Conservation (phyloP, 2,888 invertebrate species). For the Leucophenga maculata region DNA sequence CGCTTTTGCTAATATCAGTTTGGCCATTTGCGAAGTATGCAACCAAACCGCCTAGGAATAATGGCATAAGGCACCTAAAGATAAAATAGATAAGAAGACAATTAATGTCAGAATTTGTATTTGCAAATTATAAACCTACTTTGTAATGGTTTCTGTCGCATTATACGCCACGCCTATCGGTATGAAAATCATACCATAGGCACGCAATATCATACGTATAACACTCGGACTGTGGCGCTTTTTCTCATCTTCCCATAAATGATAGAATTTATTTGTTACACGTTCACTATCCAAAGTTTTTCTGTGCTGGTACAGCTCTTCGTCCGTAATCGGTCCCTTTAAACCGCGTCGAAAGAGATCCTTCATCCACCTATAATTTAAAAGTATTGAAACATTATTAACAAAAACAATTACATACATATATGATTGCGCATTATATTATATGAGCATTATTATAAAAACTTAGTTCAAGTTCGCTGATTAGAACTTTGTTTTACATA, state of each 20-base stretch:
- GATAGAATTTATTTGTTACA: slow-evolving; percentile 72
- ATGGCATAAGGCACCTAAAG: slow-evolving; percentile 77
- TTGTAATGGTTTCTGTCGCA: slow-evolving; percentile 63
- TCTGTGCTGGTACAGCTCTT: slow-evolving; percentile 75
- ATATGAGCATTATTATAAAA: too few species aligned
- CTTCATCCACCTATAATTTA: slow-evolving; percentile 69
- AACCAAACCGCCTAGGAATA: slow-evolving; percentile 80
- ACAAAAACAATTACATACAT: too few species aligned
- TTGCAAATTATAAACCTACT: slow-evolving; percentile 52
- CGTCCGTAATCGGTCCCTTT: slow-evolving; percentile 73
- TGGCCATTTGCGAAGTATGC: slow-evolving; percentile 76
- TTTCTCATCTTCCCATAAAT: slow-evolving; percentile 71
- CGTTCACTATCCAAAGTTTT: slow-evolving; percentile 73
- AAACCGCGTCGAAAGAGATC: slow-evolving; percentile 74
- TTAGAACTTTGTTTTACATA: too few species aligned
- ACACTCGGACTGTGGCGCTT: slow-evolving; percentile 72
- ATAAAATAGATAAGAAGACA: slow-evolving; percentile 23
- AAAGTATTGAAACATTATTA: too few species aligned
- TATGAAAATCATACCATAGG: slow-evolving; percentile 71
- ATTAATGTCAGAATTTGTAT: background rate
- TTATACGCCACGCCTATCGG: slow-evolving; percentile 64
- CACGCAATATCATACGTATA: slow-evolving; percentile 70
- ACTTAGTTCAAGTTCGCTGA: too few species aligned
- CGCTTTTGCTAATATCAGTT: slow-evolving; percentile 72
- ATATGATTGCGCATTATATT: too few species aligned